Base-by-base conservation (phyloP, 2,888 invertebrate genomes). In the Kryphioiulus occultus region DNA sequence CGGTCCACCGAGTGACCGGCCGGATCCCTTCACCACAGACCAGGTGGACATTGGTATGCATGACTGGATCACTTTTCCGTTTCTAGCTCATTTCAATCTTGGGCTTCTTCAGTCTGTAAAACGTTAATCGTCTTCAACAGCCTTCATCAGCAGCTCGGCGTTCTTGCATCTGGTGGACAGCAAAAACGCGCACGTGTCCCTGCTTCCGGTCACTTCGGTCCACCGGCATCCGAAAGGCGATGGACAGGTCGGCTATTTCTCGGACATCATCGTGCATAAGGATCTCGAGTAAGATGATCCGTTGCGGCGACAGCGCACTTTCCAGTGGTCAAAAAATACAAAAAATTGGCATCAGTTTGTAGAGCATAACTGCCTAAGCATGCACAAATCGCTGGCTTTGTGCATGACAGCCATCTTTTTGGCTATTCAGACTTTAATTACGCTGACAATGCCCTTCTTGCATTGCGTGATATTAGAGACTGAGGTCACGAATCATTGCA, bases 191-290 rank as follows among this genome's bases (percentile, higher is more conserved):
- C 91, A 90, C 84, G 91, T 93, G 22, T 93, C 94, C 90, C 91
- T 95, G 83, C 92, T 95, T 86, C 93, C 94, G 4, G 93, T 94
- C 42, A 94, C 94, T 15, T 93, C 94, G 17, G 92, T 94, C 19
- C 94, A 94, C 90, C 92, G 92, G 15, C 94, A 95, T 90, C 92
- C 93, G 88, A 91, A 90, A 86, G 93, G 93, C 87, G 93, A 93
- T 89, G 92, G 92, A 87, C 92, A 93, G 32, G 90, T 91, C 10
- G 94, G 94, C 89, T 94, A 94, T 91, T 95, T 93, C 91, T 93
- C 94, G 0, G 95, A 95, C 90, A 91, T 95, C 88, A 94, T 95
- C 82, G 93, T 94, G 88, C 94, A 94, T 90, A 92, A 92, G 83
- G 94, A 94, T 90, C 93, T 93, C 91, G 93, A 92, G 94, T 94